Conservation (phyloP, 2,888 invertebrate species). For the Conchocele bisecta region DNA sequence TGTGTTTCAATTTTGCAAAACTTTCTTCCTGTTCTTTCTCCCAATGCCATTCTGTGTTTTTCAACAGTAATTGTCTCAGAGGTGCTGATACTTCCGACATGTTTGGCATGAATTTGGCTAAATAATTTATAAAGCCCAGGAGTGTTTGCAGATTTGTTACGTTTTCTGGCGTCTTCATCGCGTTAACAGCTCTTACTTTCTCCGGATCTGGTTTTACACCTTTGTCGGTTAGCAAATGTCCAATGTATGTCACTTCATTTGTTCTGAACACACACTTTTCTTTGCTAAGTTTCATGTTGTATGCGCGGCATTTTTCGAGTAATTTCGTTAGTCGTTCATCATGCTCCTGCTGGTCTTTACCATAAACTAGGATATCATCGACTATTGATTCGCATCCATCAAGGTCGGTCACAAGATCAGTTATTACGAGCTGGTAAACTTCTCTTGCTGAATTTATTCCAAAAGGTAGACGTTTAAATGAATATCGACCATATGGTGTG, state of each 20-base stretch:
- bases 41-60: conserved; percentile 37
- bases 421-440: conserved; percentile 20
- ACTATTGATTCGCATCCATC: conserved; percentile 14
- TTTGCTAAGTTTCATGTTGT: conserved; percentile 21
- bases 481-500: conserved; percentile 35
- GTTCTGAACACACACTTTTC: conserved; percentile 12
- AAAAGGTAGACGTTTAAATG: conserved; percentile 45
- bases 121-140: conserved; percentile 32
- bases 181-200: conserved; percentile 28
- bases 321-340: conserved; percentile 14
- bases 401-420: conserved; percentile 25
- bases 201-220: conserved; percentile 27
- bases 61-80: conserved; percentile 7
- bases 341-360: conserved; percentile 22
- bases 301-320: conserved; percentile 7
- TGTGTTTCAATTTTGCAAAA: conserved; percentile 52
- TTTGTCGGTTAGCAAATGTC: conserved; percentile 12
- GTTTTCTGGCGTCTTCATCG: conserved; percentile 25
- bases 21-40: conserved; percentile 43
- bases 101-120: conserved; percentile 17
- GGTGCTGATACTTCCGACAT: conserved; percentile 11
- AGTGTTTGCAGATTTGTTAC: conserved; percentile 23
- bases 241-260: conserved; percentile 21
- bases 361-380: conserved; percentile 37
- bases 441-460: conserved; percentile 45